These are phyloP conservation scores for Trichogramma evanescens DNA, from an alignment of 2,888 invertebrate species.

Conservation along the genomic window DNA sequence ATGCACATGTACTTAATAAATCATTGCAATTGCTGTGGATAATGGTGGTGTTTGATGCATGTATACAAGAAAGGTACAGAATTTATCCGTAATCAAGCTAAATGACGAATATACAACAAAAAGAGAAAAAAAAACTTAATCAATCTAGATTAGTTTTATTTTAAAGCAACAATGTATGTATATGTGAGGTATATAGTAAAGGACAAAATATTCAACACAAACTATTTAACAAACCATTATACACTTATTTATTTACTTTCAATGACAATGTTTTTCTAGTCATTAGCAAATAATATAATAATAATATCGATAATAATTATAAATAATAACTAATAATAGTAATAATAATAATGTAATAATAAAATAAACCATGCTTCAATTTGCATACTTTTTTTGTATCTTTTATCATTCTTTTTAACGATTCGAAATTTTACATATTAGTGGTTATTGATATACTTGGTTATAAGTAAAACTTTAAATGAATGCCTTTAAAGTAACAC, in stretches of 20 bases:
- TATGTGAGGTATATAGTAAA: not conserved
- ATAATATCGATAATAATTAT: conserved; percentile 23
- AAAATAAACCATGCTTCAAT: conserved; percentile 33
- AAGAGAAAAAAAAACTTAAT: not conserved
- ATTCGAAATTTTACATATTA: conserved; percentile 38
- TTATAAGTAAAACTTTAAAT: conserved; percentile 37
- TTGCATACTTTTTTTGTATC: conserved; percentile 25
- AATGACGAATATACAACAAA: too few relatives aligned
- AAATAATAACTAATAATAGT: conserved; percentile 25
- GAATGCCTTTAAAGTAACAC: conserved; percentile 40
- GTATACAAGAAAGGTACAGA: too few relatives aligned
- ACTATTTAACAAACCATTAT: conserved; percentile 40
- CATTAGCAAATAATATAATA: conserved; percentile 30
- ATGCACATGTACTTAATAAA: too few relatives aligned
- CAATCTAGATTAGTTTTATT: not conserved
- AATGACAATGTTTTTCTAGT: conserved; percentile 41
- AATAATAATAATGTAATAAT: conserved; percentile 20
- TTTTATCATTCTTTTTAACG: conserved; percentile 30
- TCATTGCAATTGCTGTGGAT: too few relatives aligned
- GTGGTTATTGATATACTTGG: conserved; percentile 26
- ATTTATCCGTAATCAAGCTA: too few relatives aligned
- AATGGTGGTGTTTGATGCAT: too few relatives aligned
- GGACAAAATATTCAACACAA: conserved; percentile 36
- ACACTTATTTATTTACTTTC: conserved; percentile 40
- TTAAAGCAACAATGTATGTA: not conserved